Percentiles rank a stretch among this genome's conserved stretches.
These are phyloP conservation scores for Cacatua alba DNA, from an alignment of 2,113 vertebrate genomes.

Conservation along the genomic window DNA sequence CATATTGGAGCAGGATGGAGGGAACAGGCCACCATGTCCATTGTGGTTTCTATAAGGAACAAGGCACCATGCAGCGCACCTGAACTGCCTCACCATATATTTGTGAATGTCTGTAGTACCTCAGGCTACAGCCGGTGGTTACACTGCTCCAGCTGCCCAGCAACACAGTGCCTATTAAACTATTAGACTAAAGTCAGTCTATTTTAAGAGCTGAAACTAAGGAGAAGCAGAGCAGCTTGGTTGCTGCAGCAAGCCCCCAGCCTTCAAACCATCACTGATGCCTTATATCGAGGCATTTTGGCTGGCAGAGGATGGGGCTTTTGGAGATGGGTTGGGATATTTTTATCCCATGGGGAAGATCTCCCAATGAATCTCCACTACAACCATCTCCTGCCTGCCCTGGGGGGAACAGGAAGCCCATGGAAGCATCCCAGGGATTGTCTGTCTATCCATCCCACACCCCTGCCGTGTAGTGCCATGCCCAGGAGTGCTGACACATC, in stretches of 20 bases:
- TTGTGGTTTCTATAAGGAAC: neutral
- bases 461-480: accelerated
- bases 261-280: neutral
- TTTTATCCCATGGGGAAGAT: neutral
- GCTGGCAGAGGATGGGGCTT: neutral
- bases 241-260: neutral
- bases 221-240: neutral
- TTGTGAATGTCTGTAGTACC: neutral
- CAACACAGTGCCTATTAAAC: neutral
- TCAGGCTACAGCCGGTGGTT: neutral
- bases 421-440: neutral
- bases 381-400: neutral
- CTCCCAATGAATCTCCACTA: neutral
- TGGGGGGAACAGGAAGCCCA: neutral
- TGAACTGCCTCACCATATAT: neutral
- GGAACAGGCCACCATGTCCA: accelerated
- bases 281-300: neutral
- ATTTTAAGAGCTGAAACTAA: neutral
- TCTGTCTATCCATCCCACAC: neutral
- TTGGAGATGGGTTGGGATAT: no score
- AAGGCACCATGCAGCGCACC: neutral
- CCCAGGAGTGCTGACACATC: accelerated
- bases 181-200: neutral
- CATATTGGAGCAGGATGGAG: neutral
- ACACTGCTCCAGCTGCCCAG: neutral